Conservation (phyloP, 2,888 invertebrate species). For the Embidobia sp. region DNA sequence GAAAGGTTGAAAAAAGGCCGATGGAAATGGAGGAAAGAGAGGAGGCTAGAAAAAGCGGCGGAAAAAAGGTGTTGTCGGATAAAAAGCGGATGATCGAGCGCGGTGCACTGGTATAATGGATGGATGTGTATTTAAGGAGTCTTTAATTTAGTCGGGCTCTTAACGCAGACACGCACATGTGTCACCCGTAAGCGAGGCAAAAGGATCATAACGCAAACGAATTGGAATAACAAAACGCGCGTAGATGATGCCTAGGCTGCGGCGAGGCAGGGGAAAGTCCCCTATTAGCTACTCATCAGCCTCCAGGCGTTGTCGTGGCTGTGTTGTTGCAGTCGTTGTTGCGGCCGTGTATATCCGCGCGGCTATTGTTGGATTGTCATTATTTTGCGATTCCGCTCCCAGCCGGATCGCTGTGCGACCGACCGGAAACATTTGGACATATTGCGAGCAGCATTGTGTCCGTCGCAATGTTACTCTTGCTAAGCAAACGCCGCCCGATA, state of each 20-base stretch:
- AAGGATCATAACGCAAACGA: slow-evolving; percentile 74
- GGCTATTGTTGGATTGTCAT: slow-evolving; percentile 78
- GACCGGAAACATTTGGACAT: slow-evolving; percentile 78
- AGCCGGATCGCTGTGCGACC: slow-evolving; percentile 73
- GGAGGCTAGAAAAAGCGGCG: no score
- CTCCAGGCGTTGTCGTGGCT: slow-evolving; percentile 77
- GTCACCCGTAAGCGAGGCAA: slow-evolving; percentile 55
- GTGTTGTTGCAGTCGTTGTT: slow-evolving; percentile 74
- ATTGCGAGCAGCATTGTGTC: slow-evolving; percentile 74
- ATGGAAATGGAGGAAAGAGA: no score
- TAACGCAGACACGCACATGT: slow-evolving; percentile 25
- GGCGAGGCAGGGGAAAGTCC: slow-evolving; percentile 70
- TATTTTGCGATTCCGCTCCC: slow-evolving; percentile 78
- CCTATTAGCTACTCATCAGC: slow-evolving; percentile 79
- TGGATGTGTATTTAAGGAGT: slow-evolving; percentile 38
- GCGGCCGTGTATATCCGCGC: slow-evolving; percentile 70
- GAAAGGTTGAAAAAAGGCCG: no score
- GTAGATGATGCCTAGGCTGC: slow-evolving; percentile 63
- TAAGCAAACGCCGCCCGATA: slow-evolving; percentile 66
- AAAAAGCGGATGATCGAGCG: neutral
- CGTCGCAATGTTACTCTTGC: slow-evolving; percentile 65
- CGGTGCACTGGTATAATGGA: slow-evolving; percentile 10
- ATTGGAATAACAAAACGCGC: slow-evolving; percentile 74
- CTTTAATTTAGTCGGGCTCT: slow-evolving; percentile 41
- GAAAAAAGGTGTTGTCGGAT: neutral